Evolutionary conservation across 1,140 invertebrate genomes (phyloP).

Genomic region (Trissolcus basalis): DNA sequence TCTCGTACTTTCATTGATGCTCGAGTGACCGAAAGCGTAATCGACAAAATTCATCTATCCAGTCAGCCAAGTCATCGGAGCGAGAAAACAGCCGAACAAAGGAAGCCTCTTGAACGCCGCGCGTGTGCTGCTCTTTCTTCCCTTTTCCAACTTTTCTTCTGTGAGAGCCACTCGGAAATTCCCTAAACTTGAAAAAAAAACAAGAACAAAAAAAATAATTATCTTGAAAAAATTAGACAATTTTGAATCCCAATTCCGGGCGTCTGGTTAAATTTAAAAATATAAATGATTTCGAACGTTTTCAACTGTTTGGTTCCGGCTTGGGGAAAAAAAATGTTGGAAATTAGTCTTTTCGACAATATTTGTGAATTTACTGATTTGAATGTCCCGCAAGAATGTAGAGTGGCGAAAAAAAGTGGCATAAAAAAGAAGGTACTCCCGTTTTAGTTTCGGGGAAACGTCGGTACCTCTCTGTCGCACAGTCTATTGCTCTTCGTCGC

Average conservation of each 20-base stretch:
- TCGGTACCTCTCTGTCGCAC: conserved; percentile 7
- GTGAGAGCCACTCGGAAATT: too few species aligned
- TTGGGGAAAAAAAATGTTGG: too few species aligned
- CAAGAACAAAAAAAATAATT: not conserved
- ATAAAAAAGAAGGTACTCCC: conserved; percentile 35
- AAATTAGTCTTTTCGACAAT: too few species aligned
- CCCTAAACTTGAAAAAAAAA: conserved; percentile 1
- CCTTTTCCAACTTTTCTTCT: conserved; percentile 16
- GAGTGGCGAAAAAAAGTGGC: conserved; percentile 6
- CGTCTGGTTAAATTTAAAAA: too few species aligned
- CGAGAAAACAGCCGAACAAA: conserved; percentile 46
- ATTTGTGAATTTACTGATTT: conserved; percentile 24
- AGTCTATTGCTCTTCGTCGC: not conserved
- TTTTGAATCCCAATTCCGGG: too few species aligned
- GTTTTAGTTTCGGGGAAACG: conserved; percentile 50
- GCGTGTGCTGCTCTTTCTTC: conserved; percentile 23
- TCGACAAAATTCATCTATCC: conserved; percentile 40
- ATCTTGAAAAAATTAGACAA: too few species aligned
- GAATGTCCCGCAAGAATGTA: conserved; percentile 24
- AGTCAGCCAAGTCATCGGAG: conserved; percentile 25
- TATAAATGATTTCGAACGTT: too few species aligned
- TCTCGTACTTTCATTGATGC: conserved; percentile 41
- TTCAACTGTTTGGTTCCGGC: too few species aligned
- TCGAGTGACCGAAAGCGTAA: conserved; percentile 44
- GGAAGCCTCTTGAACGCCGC: conserved; percentile 7